Conservation (phyloP, 2,888 invertebrate genomes). For the Trichopria drosophilae region DNA sequence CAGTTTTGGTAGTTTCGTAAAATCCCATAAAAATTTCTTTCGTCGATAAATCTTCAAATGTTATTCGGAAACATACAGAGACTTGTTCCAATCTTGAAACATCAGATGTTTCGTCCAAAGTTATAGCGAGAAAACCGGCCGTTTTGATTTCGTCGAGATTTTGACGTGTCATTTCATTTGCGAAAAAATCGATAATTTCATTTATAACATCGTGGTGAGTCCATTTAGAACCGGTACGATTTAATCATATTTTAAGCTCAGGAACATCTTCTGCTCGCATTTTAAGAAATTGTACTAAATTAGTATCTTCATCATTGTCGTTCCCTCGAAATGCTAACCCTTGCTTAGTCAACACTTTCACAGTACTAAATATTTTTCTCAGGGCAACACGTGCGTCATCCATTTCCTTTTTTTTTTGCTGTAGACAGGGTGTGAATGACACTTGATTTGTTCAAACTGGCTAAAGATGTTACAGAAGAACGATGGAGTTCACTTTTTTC, state of each 20-base stretch:
- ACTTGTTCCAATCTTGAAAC: constrained; percentile 18
- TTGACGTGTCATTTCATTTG: constrained; percentile 5
- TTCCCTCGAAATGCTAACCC: constrained; percentile 35
- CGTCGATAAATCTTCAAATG: constrained; percentile 7
- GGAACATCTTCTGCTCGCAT: constrained; percentile 30
- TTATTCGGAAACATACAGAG: constrained; percentile 19
- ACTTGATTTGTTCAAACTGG: constrained; percentile 12
- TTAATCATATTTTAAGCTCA: constrained; percentile 14
- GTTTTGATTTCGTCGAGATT: constrained; percentile 9
- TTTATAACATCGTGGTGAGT: constrained; percentile 9
- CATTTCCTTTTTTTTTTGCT: constrained; percentile 10
- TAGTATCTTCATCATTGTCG: constrained; percentile 29
- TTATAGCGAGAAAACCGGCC: constrained; percentile 10
- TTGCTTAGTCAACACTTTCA: constrained; percentile 35
- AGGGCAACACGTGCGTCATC: constrained; percentile 18
- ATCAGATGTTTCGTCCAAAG: constrained; percentile 15
- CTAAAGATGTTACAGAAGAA: constrained; percentile 12
- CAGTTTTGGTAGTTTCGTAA: constrained; percentile 11
- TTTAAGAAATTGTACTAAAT: constrained; percentile 28
- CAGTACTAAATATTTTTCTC: constrained; percentile 28
- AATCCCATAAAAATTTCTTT: constrained; percentile 20
- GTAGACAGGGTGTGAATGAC: neutral
- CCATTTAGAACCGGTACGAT: constrained; percentile 5
- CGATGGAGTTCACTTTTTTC: constrained; percentile 21
- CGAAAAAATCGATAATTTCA: constrained; percentile 11